These are phyloP conservation scores for Heliornis fulica DNA, from an alignment of 2,113 vertebrate species.

Conservation along the genomic window DNA sequence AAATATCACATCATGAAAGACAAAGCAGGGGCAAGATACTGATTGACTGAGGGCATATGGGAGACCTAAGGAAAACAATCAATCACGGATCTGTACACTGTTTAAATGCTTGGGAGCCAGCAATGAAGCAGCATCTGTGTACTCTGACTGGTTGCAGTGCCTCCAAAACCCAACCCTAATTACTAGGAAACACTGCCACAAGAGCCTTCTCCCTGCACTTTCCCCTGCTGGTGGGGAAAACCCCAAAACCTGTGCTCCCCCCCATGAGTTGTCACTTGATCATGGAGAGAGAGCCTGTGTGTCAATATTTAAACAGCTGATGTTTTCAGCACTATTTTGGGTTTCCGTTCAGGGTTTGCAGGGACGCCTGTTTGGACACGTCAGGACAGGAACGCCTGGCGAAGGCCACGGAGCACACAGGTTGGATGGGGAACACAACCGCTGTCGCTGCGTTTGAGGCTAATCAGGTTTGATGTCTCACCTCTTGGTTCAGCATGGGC, in stretches of 20 bases:
- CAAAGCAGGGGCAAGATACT: neutral
- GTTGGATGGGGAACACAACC: conserved; percentile 77
- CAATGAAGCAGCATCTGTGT: neutral
- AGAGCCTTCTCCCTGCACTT: accelerated
- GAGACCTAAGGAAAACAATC: conserved; percentile 17
- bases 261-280: accelerated
- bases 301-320: neutral
- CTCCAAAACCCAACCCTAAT: neutral
- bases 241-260: accelerated
- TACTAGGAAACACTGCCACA: neutral
- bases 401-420: conserved; percentile 27
- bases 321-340: neutral
- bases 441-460: conserved; percentile 76
- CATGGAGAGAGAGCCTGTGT: accelerated
- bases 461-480: conserved; percentile 90
- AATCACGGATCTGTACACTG: neutral
- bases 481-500: conserved; percentile 85
- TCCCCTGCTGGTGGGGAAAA: neutral
- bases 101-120: neutral
- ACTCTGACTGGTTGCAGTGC: neutral
- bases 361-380: conserved; percentile 67
- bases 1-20: neutral
- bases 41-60: conserved; percentile 29
- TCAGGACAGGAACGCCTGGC: conserved; percentile 69
- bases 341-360: neutral